A percentile compares a stretch with the other conserved stretches of the same genome.
Evolutionary conservation across 92 coral and sea anemone species (phyloP).

Genomic region (Nematostella vectensis): DNA sequence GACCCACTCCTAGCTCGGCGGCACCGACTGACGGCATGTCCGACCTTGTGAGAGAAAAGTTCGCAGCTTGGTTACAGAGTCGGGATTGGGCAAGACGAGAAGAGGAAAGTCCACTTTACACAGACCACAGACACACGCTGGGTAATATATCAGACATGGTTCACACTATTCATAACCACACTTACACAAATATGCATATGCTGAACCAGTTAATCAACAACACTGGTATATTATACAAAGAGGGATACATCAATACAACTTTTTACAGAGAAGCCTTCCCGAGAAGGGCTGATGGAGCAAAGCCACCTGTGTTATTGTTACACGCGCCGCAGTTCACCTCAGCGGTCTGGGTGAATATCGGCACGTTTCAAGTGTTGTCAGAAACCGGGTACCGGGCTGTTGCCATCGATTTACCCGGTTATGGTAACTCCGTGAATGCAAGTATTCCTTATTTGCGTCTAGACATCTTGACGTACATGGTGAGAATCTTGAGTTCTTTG

Average conservation of each 20-base stretch:
- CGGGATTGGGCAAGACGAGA: too few species aligned
- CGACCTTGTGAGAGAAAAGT: too few species aligned
- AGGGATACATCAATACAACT: conserved; percentile 34
- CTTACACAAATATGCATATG: conserved; percentile 12
- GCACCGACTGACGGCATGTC: too few species aligned
- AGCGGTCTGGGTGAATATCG: conserved; percentile 64
- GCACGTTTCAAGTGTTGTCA: conserved; percentile 57
- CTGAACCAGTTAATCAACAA: conserved; percentile 8
- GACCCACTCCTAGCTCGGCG: too few species aligned
- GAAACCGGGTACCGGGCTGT: conserved; percentile 53
- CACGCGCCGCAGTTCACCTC: conserved; percentile 58
- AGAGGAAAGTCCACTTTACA: too few species aligned
- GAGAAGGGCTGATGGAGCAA: not conserved
- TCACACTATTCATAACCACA: conserved; percentile 1
- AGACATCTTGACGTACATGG: conserved; percentile 52
- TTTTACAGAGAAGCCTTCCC: conserved; percentile 73
- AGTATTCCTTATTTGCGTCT: conserved; percentile 45
- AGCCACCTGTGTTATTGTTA: conserved; percentile 46
- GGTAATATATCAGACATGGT: too few species aligned
- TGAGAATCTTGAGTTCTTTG: conserved; percentile 26
- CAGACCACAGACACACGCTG: too few species aligned
- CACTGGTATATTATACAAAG: conserved; percentile 27
- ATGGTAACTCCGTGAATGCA: conserved; percentile 52
- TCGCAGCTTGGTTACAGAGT: too few species aligned
- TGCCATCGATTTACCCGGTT: conserved; percentile 85